A percentile compares a stretch with the other conserved stretches of the same genome.
Evolutionary conservation across 2,888 invertebrate genomes (phyloP).

Genomic region (Actias luna): DNA sequence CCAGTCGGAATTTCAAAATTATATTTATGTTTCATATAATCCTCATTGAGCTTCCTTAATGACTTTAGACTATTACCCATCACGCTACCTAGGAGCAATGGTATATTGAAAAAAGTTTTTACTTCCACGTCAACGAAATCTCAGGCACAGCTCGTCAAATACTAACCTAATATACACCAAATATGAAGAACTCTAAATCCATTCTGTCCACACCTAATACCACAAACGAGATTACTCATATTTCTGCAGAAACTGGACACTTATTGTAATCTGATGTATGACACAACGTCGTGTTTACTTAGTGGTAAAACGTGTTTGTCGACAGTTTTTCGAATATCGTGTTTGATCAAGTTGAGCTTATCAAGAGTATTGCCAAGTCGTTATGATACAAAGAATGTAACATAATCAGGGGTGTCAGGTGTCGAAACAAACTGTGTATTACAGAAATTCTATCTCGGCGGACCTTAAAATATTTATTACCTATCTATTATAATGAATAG

Average conservation of each 20-base stretch:
- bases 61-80: too few species aligned
- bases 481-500: too few species aligned
- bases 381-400: conserved; percentile 38
- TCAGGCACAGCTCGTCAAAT: too few species aligned
- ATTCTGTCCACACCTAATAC: neutral
- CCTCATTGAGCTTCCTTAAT: too few species aligned
- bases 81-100: too few species aligned
- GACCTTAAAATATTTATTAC: neutral
- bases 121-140: too few species aligned
- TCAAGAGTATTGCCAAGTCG: conserved; percentile 38
- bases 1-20: too few species aligned
- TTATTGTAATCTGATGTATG: conserved; percentile 37
- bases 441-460: neutral
- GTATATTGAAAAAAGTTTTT: too few species aligned
- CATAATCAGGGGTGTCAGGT: neutral
- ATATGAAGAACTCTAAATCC: too few species aligned
- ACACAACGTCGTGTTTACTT: conserved; percentile 34
- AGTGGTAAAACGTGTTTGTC: conserved; percentile 35
- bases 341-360: conserved; percentile 47
- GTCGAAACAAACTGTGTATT: neutral
- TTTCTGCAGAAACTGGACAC: conserved; percentile 20
- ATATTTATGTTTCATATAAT: too few species aligned
- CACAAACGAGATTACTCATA: conserved; percentile 16
- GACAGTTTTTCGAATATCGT: conserved; percentile 51
- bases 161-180: too few species aligned